Conservation (phyloP, 2,888 invertebrate species). For the Hirtodrosophila alboralis region DNA sequence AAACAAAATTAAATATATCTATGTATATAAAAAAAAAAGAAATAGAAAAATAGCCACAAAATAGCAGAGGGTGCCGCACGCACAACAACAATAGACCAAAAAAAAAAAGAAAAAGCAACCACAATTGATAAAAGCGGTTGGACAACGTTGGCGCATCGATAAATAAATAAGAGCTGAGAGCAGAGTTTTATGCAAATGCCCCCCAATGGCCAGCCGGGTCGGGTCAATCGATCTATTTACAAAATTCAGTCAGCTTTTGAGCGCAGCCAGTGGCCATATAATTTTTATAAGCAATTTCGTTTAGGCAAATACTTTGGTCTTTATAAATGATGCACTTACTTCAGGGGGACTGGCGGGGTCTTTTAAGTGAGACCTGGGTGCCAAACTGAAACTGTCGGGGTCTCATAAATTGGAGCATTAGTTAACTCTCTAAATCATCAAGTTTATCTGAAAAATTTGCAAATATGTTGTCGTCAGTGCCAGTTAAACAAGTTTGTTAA, state of each 20-base stretch:
- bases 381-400: slow-evolving; percentile 31
- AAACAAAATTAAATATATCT: slow-evolving; percentile 39
- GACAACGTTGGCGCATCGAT: slow-evolving; percentile 63
- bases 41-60: slow-evolving; percentile 31
- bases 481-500: slow-evolving; percentile 65
- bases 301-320: slow-evolving; percentile 12
- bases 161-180: slow-evolving; percentile 55
- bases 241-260: slow-evolving; percentile 35
- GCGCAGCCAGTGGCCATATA: slow-evolving; percentile 7
- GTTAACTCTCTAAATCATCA: slow-evolving; percentile 57
- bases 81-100: slow-evolving; percentile 22
- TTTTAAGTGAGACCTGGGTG: slow-evolving; percentile 33
- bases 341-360: slow-evolving; percentile 18
- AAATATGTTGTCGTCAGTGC: slow-evolving; percentile 42
- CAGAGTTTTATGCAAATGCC: slow-evolving; percentile 65
- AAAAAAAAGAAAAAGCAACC: no score
- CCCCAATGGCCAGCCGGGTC: slow-evolving; percentile 14
- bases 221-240: slow-evolving; percentile 67
- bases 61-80: slow-evolving; percentile 28
- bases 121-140: slow-evolving; percentile 63
- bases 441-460: slow-evolving; percentile 60
- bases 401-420: slow-evolving; percentile 76
- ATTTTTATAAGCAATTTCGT: not conserved
- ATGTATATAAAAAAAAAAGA: slow-evolving; percentile 15
- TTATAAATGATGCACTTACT: slow-evolving; percentile 41